Evolutionary conservation across 1,140 invertebrate species (phyloP).

Genomic region (Geopemphigus sp.): DNA sequence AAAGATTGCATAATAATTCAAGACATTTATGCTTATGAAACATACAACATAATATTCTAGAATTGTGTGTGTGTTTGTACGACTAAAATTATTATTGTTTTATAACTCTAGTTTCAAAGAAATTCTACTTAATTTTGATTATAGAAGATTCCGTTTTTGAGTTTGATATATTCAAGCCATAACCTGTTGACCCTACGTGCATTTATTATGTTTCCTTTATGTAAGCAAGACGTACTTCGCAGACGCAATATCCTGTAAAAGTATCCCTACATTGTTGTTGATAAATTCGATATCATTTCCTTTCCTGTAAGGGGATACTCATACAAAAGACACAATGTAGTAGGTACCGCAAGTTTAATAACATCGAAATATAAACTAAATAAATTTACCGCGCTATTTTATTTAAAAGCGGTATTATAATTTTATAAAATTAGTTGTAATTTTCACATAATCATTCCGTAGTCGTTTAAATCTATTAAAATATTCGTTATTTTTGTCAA

Average conservation of each 20-base stretch:
- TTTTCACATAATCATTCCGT: no score
- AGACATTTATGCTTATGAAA: no score
- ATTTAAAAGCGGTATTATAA: no score
- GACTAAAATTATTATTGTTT: constrained; percentile 1
- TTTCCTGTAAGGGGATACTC: constrained; percentile 20
- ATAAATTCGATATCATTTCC: constrained; percentile 48
- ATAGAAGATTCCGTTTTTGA: neutral
- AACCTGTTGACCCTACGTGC: constrained; percentile 37
- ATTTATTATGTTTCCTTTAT: constrained; percentile 46
- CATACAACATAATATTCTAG: no score
- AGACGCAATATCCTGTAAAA: constrained; percentile 46
- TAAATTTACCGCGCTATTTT: no score
- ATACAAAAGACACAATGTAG: neutral
- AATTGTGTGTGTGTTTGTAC: no score
- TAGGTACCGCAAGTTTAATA: neutral
- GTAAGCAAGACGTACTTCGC: constrained; percentile 10
- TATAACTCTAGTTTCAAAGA: neutral
- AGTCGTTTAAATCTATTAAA: no score
- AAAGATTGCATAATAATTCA: no score
- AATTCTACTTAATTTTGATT: constrained; percentile 26
- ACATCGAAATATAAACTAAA: neutral
- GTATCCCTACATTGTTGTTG: constrained; percentile 43
- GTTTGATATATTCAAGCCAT: constrained; percentile 44
- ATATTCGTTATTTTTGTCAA: no score
- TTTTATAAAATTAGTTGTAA: no score